Evolutionary conservation across 2,888 invertebrate species (phyloP).

Genomic region (Macrosoma leucophasiata): DNA sequence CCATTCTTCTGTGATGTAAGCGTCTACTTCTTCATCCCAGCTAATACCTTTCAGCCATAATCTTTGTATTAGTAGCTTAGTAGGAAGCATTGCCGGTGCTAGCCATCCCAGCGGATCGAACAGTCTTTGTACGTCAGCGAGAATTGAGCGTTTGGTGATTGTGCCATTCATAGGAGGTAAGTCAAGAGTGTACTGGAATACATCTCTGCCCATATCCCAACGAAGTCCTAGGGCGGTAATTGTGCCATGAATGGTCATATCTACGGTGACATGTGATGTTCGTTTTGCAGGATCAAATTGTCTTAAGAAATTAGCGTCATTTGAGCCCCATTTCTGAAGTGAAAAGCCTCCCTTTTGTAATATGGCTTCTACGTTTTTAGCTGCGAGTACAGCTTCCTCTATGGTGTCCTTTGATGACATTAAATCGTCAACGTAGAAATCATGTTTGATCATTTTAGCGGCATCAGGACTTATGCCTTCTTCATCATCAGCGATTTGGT

Average conservation of each 20-base stretch:
- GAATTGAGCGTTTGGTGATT: constrained; percentile 1
- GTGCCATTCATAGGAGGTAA: constrained; percentile 1
- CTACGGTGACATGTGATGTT: constrained; percentile 11
- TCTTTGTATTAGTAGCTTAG: constrained; percentile 26
- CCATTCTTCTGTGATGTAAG: not conserved
- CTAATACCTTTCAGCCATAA: constrained; percentile 15
- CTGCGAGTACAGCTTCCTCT: not conserved
- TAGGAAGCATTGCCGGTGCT: constrained; percentile 23
- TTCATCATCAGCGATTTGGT: constrained; percentile 13
- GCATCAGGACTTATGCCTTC: constrained; percentile 7
- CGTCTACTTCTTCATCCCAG: constrained; percentile 6
- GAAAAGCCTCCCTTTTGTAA: constrained; percentile 3
- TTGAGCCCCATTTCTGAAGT: constrained; percentile 21
- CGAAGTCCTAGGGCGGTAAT: constrained; percentile 21
- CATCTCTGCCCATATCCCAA: constrained; percentile 22
- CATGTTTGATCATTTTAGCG: constrained; percentile 8
- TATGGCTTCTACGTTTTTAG: not conserved
- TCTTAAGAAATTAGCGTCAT: constrained; percentile 11
- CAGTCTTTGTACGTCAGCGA: constrained; percentile 20
- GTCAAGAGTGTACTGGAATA: constrained; percentile 15
- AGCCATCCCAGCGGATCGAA: constrained; percentile 27
- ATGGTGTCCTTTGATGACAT: not conserved
- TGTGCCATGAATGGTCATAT: constrained; percentile 19
- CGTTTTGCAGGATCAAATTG: constrained; percentile 6
- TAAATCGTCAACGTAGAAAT: constrained; percentile 18